Evolutionary conservation across 2,113 vertebrate species (phyloP).

Genomic region (Carollia perspicillata): DNA sequence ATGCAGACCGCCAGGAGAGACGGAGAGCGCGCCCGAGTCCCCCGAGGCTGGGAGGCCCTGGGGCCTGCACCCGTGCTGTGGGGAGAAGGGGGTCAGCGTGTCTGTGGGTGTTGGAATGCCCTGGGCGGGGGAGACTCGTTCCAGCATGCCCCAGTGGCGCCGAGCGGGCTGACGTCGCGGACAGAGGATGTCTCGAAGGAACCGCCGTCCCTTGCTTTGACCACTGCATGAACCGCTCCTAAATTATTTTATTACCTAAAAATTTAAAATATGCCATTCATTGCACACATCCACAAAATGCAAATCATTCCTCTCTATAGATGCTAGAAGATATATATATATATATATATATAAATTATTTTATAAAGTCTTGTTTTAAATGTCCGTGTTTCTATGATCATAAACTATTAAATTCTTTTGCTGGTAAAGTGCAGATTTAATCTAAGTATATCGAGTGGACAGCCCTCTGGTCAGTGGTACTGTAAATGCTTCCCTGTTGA

Average conservation of each 20-base stretch:
- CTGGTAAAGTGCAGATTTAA: conserved; percentile 85
- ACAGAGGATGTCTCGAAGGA: conserved; percentile 71
- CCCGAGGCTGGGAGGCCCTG: conserved; percentile 79
- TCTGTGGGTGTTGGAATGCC: conserved; percentile 89
- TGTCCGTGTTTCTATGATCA: conserved; percentile 90
- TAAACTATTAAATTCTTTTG: conserved; percentile 86
- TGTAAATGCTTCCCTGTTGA: conserved; percentile 93
- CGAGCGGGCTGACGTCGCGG: conserved; percentile 70
- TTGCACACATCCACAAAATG: conserved; percentile 74
- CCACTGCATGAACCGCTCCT: conserved; percentile 92
- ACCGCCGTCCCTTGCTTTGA: conserved; percentile 79
- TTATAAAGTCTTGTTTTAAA: conserved; percentile 90
- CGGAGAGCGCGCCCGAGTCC: background rate
- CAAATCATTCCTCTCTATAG: conserved; percentile 78
- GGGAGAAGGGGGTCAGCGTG: conserved; percentile 87
- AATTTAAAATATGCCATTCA: conserved; percentile 77
- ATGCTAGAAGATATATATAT: conserved; percentile 90
- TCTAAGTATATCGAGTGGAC: conserved; percentile 83
- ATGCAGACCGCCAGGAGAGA: conserved; percentile 74
- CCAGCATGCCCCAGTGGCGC: conserved; percentile 54
- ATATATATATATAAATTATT: conserved; percentile 96
- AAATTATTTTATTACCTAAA: conserved; percentile 86
- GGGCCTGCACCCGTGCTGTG: conserved; percentile 71
- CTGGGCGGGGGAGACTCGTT: conserved; percentile 74
- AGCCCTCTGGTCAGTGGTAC: conserved; percentile 79